phyloP scores from a whole-genome alignment of 2,888 invertebrate species.

The Parascotia fuliginaria region DNA sequence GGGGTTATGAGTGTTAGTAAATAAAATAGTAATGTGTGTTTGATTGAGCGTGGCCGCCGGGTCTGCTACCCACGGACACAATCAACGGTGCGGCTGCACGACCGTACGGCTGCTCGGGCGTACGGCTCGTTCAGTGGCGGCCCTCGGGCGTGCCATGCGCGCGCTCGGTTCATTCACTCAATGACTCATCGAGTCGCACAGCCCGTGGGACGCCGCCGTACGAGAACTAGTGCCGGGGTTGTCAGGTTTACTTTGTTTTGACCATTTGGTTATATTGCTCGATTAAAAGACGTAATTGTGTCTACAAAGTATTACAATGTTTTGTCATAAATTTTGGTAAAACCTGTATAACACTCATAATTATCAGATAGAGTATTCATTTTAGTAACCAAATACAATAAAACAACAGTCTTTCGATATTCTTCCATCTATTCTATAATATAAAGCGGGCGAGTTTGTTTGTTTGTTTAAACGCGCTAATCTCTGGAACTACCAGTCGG shows the following conservation, averaged over 20 bases:
- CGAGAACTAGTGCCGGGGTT: constrained; percentile 13
- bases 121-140: constrained; percentile 1
- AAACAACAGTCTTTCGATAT: no score
- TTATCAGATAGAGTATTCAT: no score
- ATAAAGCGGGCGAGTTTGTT: no score
- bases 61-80: constrained; percentile 2
- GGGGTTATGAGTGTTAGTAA: constrained; percentile 38
- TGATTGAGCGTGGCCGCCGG: constrained; percentile 33
- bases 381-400: no score
- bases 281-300: no score
- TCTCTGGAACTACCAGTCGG: no score
- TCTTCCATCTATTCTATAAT: no score
- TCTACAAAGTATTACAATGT: no score
- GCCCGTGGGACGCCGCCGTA: constrained; percentile 42
- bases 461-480: no score
- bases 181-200: constrained; percentile 37
- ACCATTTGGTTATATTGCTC: background rate
- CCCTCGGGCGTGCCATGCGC: constrained; percentile 16
- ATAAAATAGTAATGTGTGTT: constrained; percentile 43
- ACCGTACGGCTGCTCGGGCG: constrained; percentile 5
- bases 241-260: constrained; percentile 13
- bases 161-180: constrained; percentile 36
- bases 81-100: no score
- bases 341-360: no score
- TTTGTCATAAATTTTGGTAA: no score